phyloP scores from a whole-genome alignment of 2,797 vertebrate species.

The Cyprinodon diabolis region DNA sequence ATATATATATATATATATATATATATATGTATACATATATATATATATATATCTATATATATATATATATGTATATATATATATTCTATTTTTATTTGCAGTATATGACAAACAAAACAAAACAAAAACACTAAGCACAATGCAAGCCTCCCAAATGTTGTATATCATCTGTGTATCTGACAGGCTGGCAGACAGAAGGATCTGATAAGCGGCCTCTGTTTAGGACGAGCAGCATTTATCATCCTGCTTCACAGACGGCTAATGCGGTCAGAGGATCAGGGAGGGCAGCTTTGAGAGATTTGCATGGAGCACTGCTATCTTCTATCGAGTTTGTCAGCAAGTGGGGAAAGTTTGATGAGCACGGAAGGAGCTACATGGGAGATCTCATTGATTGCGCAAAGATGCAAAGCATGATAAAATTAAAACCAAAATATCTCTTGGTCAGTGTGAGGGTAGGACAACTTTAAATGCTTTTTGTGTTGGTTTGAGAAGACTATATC shows the following conservation, averaged over 20 bases:
- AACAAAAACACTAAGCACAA: constrained; percentile 12
- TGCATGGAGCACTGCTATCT: constrained; percentile 41
- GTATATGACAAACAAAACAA: background rate
- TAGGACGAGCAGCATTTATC: constrained; percentile 65
- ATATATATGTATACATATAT: too few relatives aligned
- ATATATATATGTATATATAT: background rate
- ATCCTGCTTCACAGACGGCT: constrained; percentile 64
- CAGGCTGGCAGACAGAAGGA: constrained; percentile 47
- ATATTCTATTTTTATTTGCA: background rate
- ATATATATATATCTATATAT: too few relatives aligned
- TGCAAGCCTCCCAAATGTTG: constrained; percentile 10
- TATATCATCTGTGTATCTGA: constrained; percentile 38
- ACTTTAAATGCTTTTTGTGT: constrained; percentile 15
- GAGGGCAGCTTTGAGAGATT: constrained; percentile 49
- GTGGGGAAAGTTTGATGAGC: constrained; percentile 43
- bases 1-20: too few relatives aligned
- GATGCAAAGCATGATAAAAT: constrained; percentile 43
- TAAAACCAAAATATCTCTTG: constrained; percentile 1
- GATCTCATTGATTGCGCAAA: constrained; percentile 42
- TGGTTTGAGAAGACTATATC: background rate
- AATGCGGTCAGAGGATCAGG: constrained; percentile 48
- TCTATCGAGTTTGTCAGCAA: constrained; percentile 52
- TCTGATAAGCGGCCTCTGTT: constrained; percentile 65
- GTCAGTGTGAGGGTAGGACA: constrained; percentile 20
- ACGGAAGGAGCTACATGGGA: constrained; percentile 42